These are phyloP conservation scores for Axea sp. DNA, from an alignment of 2,888 invertebrate species.

Conservation along the genomic window DNA sequence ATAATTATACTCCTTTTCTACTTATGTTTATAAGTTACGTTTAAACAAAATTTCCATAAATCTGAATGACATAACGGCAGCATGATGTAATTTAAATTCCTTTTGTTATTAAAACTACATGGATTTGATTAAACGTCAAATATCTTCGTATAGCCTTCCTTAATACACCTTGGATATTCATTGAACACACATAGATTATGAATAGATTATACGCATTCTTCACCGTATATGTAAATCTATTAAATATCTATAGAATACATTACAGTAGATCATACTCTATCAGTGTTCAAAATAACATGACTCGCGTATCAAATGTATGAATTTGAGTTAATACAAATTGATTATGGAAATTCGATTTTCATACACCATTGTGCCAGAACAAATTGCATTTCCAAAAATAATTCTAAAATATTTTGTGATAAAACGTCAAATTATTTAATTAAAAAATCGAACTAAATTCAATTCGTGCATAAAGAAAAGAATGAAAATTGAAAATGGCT, in stretches of 20 bases:
- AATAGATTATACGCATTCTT: slow-evolving; percentile 13
- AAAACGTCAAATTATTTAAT: background rate
- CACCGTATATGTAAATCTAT: slow-evolving; percentile 9
- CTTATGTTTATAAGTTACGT: too few species aligned
- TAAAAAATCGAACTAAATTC: too few species aligned
- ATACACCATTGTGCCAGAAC: background rate
- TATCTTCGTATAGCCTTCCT: slow-evolving; percentile 17
- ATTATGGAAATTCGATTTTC: slow-evolving; percentile 35
- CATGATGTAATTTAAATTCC: too few species aligned
- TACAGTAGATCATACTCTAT: slow-evolving; percentile 16
- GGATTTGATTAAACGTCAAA: slow-evolving; percentile 13
- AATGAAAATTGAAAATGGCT: slow-evolving; percentile 4
- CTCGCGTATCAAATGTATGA: slow-evolving; percentile 23
- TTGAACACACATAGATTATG: slow-evolving; percentile 24
- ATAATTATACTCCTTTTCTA: too few species aligned
- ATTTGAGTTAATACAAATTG: slow-evolving; percentile 38
- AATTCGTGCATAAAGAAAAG: too few species aligned
- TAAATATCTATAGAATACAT: slow-evolving; percentile 34
- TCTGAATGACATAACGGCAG: too few species aligned
- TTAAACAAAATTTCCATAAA: too few species aligned
- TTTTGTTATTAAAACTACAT: background rate
- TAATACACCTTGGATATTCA: slow-evolving; percentile 28
- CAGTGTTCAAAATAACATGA: slow-evolving; percentile 34
- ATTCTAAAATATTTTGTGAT: background rate
- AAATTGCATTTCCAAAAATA: background rate